These are phyloP conservation scores for Mus minutoides DNA, from an alignment of 2,797 vertebrate species.

Conservation along the genomic window DNA sequence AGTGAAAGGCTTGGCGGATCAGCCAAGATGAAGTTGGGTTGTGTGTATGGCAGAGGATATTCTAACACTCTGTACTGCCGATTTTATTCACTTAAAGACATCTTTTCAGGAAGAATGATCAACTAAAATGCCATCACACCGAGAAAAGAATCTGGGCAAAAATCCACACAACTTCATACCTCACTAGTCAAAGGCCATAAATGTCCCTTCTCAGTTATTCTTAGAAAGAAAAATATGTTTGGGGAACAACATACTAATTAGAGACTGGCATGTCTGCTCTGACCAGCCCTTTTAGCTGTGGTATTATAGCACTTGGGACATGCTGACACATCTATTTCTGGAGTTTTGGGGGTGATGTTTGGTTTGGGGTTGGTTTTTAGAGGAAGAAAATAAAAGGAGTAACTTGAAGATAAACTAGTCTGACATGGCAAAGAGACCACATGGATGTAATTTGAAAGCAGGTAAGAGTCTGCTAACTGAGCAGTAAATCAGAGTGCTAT, in stretches of 20 bases:
- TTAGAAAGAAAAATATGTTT: constrained; percentile 66
- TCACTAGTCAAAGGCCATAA: constrained; percentile 48
- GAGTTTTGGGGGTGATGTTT: neutral
- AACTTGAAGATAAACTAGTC: constrained; percentile 5
- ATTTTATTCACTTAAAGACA: neutral
- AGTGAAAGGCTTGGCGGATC: neutral
- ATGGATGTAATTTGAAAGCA: constrained; percentile 53
- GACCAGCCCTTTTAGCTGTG: neutral
- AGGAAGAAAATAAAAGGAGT: constrained; percentile 26
- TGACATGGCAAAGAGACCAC: neutral
- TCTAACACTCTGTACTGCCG: neutral
- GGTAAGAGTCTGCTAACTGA: neutral
- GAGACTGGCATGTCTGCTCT: neutral
- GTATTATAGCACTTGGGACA: neutral
- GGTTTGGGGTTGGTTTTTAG: neutral
- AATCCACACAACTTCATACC: constrained; percentile 38
- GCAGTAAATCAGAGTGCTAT: constrained; percentile 41
- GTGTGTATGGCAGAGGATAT: neutral
- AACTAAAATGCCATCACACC: neutral
- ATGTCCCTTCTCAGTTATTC: constrained; percentile 60
- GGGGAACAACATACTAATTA: constrained; percentile 26
- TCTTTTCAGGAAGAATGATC: neutral
- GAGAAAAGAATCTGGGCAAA: constrained; percentile 1
- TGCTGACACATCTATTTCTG: constrained; percentile 33
- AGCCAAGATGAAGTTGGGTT: neutral